phyloP scores from a whole-genome alignment of 2,797 vertebrate species.

The Myiotriccus ornatus region DNA sequence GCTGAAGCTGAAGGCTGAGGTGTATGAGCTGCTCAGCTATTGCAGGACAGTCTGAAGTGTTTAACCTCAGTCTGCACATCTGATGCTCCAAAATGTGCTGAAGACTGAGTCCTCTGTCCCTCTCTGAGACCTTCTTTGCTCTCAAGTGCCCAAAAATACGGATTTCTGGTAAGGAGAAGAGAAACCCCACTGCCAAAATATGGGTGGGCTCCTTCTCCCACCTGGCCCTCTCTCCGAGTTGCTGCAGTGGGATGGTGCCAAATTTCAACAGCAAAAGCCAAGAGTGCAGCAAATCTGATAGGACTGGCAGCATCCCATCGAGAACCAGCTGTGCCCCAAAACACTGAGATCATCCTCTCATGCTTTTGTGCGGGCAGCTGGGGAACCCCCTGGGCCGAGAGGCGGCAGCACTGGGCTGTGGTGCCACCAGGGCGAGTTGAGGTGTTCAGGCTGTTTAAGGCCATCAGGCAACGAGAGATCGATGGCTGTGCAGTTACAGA shows the following conservation, averaged over 20 bases:
- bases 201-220: not conserved
- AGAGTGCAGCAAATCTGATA: fast-evolving
- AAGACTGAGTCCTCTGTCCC: not conserved
- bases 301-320: fast-evolving
- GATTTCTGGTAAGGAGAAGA: not conserved
- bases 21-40: not conserved
- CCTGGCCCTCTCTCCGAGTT: not conserved
- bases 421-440: not conserved
- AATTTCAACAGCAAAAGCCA: not conserved
- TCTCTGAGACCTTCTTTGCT: not conserved
- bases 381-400: not conserved
- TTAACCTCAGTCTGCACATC: not conserved
- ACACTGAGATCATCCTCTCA: not conserved
- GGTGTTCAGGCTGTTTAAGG: not conserved
- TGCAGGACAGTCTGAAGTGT: not conserved
- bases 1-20: not conserved
- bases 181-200: not conserved
- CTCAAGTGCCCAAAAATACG: not conserved
- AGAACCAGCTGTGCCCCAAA: not conserved
- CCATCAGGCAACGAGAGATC: fast-evolving
- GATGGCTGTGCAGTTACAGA: not conserved
- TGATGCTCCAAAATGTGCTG: not conserved
- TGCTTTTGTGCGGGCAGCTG: fast-evolving
- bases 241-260: fast-evolving
- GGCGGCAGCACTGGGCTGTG: fast-evolving